phyloP scores from a whole-genome alignment of 2,113 vertebrate species.

The Elgaria multicarinata region DNA sequence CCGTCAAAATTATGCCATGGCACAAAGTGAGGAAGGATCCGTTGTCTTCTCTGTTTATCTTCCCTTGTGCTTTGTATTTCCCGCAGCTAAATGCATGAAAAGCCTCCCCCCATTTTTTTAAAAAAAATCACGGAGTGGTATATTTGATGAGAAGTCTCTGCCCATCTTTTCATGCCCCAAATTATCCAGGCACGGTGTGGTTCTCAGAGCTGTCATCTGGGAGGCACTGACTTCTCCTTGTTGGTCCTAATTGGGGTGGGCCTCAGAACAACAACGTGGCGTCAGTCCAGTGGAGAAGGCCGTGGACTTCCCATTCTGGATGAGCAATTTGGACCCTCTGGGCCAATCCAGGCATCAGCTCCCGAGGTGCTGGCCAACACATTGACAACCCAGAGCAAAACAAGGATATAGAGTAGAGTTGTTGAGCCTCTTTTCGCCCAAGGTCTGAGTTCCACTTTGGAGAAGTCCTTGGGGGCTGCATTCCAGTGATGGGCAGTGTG shows the following conservation, averaged over 20 bases:
- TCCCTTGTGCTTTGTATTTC: slow-evolving; percentile 33
- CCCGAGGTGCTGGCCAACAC: not conserved
- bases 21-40: slow-evolving; percentile 41
- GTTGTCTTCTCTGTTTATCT: slow-evolving; percentile 49
- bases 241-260: not conserved
- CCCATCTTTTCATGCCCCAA: not conserved
- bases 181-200: not conserved
- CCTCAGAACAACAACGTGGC: not conserved
- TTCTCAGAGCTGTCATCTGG: not conserved
- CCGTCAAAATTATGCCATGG: slow-evolving; percentile 53
- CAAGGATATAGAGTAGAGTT: not conserved
- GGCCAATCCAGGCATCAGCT: too few species aligned
- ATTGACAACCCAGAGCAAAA: not conserved
- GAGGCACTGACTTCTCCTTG: not conserved
- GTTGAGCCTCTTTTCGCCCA: too few species aligned
- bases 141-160: not conserved
- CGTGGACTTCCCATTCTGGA: not conserved
- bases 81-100: not conserved
- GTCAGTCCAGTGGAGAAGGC: not conserved
- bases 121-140: not conserved
- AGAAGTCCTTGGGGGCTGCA: too few species aligned
- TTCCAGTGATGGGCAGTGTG: too few species aligned
- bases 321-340: not conserved
- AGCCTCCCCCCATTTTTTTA: too few species aligned
- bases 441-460: too few species aligned